Evolutionary conservation across 2,888 invertebrate genomes (phyloP), one percentile per base, ranked within the genome.

Genomic region (Melangyna quadrimaculata): DNA sequence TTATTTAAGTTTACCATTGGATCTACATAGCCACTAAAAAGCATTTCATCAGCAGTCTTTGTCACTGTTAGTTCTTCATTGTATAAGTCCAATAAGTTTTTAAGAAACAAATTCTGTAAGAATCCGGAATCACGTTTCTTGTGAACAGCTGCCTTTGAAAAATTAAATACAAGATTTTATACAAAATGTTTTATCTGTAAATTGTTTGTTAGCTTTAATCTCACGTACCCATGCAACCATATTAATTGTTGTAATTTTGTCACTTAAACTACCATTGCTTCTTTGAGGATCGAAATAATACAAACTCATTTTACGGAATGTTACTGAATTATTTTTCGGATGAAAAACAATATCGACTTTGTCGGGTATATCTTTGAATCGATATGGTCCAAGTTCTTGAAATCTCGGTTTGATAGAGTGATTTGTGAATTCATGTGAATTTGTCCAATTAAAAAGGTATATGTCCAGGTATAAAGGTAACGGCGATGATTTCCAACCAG

Each of bases 11-110:
- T 93, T 63, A 98, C 93, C 9, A 97, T 89, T 0, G 94, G 92
- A 91, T 97, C 97, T 0, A 94, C 91, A 89, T 96, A 98, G 0
- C 98, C 98, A 10, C 95, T 94, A 89, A 97, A 97, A 0, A 97
- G 92, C 59, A 96, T 92, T 89, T 97, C 94, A 1, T 94, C 93
- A 0, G 95, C 95, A 0, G 94, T 93, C 89, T 94, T 95, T 0
- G 94, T 94, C 0, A 95, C 93, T 1, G 94, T 91, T 0, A 95
- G 88, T 0, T 92, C 89, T 78, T 94, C 93, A 7, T 93, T 92
- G 48, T 94, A 93, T 86, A 93, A 90, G 0, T 93, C 91, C 10
- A 96, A 89, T 0, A 94, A 92, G 88, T 94, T 90, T 0, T 95
- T 94, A 9, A 96, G 89, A 71, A 93, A 93, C 89, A 94, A n/a